phyloP scores from a whole-genome alignment of 2,888 invertebrate genomes.

The Germaria angustata region DNA sequence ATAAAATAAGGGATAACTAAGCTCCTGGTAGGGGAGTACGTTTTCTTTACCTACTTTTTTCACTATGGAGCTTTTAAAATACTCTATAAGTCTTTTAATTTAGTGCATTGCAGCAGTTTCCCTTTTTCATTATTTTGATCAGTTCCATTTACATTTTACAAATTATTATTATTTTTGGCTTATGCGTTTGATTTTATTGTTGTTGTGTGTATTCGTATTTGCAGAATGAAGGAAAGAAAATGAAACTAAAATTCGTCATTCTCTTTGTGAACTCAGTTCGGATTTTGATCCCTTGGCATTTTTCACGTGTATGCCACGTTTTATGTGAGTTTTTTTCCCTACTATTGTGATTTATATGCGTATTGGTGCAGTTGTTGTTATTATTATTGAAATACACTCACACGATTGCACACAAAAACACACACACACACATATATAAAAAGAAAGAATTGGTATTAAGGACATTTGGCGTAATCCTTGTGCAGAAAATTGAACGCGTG shows the following conservation, averaged over 20 bases:
- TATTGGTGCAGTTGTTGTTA: constrained; percentile 16
- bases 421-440: not conserved
- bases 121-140: not conserved
- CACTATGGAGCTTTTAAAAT: no score
- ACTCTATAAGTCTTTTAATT: no score
- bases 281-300: constrained; percentile 74
- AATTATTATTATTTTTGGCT: constrained; percentile 1
- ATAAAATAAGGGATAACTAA: no score
- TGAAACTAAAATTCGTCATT: constrained; percentile 43
- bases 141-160: constrained; percentile 21
- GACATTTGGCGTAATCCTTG: constrained; percentile 48
- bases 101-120: not conserved
- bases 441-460: constrained; percentile 24
- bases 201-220: not conserved
- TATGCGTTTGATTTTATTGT: constrained; percentile 7
- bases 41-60: no score
- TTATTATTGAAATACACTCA: constrained; percentile 7
- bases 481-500: constrained; percentile 66
- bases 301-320: constrained; percentile 78
- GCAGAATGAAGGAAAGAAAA: not conserved
- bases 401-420: not conserved
- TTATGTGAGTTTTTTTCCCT: constrained; percentile 57
- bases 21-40: no score
- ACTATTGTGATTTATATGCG: constrained; percentile 37
- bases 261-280: constrained; percentile 23